phyloP scores from a whole-genome alignment of 2,797 vertebrate species.

The Chlorospingus semifuscus region DNA sequence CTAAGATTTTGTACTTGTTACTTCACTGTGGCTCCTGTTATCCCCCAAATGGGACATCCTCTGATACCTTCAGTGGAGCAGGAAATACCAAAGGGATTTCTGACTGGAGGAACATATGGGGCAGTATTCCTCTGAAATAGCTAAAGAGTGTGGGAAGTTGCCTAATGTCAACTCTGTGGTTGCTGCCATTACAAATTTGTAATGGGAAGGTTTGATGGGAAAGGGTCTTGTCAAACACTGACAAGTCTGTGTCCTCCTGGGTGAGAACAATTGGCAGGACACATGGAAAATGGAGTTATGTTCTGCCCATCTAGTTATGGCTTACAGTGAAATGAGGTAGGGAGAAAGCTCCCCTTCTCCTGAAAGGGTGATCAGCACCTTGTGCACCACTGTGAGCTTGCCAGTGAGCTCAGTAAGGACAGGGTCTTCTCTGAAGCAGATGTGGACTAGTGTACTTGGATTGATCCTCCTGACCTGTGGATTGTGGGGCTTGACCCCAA shows the following conservation, averaged over 20 bases:
- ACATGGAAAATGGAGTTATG: not conserved
- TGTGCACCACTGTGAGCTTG: not conserved
- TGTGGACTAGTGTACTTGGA: not conserved
- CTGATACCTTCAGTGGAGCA: not conserved
- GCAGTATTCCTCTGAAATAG: not conserved
- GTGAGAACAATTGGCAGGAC: not conserved
- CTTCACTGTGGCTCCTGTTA: not conserved
- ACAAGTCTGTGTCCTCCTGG: not conserved
- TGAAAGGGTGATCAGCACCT: not conserved
- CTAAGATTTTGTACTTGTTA: not conserved
- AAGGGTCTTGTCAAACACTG: not conserved
- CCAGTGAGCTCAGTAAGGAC: not conserved
- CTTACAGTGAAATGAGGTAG: not conserved
- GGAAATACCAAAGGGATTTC: not conserved
- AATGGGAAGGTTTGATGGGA: not conserved
- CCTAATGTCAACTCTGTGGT: not conserved
- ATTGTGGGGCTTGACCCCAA: not conserved
- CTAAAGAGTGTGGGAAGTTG: not conserved
- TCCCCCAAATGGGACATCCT: not conserved
- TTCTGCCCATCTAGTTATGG: not conserved
- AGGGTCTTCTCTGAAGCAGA: not conserved
- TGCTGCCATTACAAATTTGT: not conserved
- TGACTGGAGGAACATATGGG: not conserved
- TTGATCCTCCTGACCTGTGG: not conserved
- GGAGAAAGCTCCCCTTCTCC: not conserved